Conservation (phyloP, 2,113 vertebrate species). For the Chionis minor region DNA sequence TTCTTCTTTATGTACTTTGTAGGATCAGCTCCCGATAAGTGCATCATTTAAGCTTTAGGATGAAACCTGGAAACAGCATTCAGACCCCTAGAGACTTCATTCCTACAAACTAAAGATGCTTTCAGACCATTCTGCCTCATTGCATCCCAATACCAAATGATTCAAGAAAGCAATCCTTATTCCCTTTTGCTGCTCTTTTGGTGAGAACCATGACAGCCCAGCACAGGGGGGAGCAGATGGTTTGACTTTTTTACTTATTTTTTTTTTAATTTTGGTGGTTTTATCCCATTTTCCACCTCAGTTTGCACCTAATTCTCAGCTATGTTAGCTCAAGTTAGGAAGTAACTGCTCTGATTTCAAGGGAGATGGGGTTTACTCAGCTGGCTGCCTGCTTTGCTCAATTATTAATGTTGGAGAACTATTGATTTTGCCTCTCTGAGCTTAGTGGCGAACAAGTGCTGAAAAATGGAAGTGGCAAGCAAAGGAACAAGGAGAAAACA, state of each 20-base stretch:
- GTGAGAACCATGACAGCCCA: background rate
- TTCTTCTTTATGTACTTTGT: background rate
- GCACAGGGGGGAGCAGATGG: background rate
- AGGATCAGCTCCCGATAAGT: conserved; percentile 1
- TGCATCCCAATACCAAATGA: background rate
- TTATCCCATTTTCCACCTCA: conserved; percentile 21
- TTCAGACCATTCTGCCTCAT: conserved; percentile 39
- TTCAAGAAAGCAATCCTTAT: background rate
- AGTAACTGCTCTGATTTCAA: conserved; percentile 34
- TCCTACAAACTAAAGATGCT: conserved; percentile 12
- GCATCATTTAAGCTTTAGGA: conserved; percentile 10
- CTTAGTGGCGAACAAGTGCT: background rate
- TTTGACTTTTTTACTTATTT: background rate
- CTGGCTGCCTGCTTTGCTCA: conserved; percentile 20
- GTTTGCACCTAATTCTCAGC: background rate
- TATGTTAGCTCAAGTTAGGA: background rate
- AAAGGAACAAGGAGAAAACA: conserved; percentile 20
- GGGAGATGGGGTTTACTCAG: conserved; percentile 17
- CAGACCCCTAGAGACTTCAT: background rate
- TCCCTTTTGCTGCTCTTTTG: background rate
- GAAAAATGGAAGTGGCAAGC: conserved; percentile 24
- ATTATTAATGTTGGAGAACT: conserved; percentile 29
- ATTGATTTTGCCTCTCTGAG: conserved; percentile 26
- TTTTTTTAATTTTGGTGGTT: background rate
- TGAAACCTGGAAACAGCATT: conserved; percentile 30